These are phyloP conservation scores for Bovichtus diacanthus DNA, from an alignment of 2,797 vertebrate species.

Conservation along the genomic window DNA sequence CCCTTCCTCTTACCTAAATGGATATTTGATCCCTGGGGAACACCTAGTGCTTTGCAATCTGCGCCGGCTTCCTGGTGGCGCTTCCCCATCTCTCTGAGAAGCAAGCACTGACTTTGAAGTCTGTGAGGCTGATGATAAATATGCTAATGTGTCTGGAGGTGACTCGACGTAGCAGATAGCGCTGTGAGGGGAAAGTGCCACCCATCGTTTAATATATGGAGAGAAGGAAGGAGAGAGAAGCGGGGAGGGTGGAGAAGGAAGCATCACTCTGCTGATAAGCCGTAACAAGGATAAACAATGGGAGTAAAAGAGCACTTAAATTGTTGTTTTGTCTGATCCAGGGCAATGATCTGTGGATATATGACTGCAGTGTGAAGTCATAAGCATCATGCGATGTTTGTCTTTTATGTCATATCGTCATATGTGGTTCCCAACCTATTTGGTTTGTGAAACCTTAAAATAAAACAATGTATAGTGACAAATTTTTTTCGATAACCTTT, in stretches of 20 bases:
- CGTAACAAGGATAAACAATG: constrained; percentile 70
- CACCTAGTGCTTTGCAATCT: constrained; percentile 79
- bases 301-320: constrained; percentile 61
- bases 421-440: background rate
- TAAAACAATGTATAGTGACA: background rate
- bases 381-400: background rate
- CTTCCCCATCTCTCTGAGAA: constrained; percentile 72
- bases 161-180: constrained; percentile 79
- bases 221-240: constrained; percentile 39
- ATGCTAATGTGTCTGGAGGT: constrained; percentile 84
- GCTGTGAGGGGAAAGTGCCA: constrained; percentile 79
- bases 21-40: constrained; percentile 82
- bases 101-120: constrained; percentile 83
- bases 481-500: background rate
- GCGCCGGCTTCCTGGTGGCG: constrained; percentile 76
- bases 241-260: constrained; percentile 36
- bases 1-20: constrained; percentile 75
- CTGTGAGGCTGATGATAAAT: constrained; percentile 83
- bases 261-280: constrained; percentile 64
- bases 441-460: background rate
- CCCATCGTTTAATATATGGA: constrained; percentile 78
- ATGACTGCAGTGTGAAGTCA: constrained; percentile 20
- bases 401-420: background rate
- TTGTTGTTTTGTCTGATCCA: constrained; percentile 61
- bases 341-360: constrained; percentile 41